Conservation (phyloP, 2,113 vertebrate species). For the Nycticryphes semicollaris region DNA sequence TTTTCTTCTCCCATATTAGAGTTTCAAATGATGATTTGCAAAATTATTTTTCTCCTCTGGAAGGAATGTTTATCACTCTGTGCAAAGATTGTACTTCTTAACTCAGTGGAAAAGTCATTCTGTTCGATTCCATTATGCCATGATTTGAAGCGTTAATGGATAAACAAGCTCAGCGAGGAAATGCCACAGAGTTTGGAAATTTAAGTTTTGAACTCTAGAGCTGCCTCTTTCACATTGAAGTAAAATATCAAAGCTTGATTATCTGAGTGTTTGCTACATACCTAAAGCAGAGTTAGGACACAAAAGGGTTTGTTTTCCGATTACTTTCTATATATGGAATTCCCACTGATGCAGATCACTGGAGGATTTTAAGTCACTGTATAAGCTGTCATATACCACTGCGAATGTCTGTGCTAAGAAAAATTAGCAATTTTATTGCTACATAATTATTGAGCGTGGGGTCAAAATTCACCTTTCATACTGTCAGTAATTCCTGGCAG, state of each 20-base stretch:
- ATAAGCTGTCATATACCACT: background rate
- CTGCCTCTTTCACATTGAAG: background rate
- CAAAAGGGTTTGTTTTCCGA: background rate
- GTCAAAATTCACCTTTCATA: background rate
- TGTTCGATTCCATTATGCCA: background rate
- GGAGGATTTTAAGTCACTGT: background rate
- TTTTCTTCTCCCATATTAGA: background rate
- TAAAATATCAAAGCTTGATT: background rate
- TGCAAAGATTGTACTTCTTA: background rate
- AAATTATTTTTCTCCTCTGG: background rate
- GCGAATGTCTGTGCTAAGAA: background rate
- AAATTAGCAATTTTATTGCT: background rate
- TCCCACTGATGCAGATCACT: background rate
- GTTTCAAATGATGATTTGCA: background rate
- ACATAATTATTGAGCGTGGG: background rate
- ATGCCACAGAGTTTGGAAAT: background rate
- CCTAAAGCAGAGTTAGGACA: background rate
- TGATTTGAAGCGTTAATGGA: background rate
- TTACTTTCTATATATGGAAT: background rate
- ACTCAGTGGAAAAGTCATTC: background rate
- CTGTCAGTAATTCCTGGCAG: background rate
- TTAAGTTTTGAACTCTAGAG: background rate
- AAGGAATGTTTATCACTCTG: background rate
- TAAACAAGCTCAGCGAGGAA: background rate
- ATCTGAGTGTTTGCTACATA: background rate